Conservation (phyloP, 2,113 vertebrate species). For the Anguilla japonica region DNA sequence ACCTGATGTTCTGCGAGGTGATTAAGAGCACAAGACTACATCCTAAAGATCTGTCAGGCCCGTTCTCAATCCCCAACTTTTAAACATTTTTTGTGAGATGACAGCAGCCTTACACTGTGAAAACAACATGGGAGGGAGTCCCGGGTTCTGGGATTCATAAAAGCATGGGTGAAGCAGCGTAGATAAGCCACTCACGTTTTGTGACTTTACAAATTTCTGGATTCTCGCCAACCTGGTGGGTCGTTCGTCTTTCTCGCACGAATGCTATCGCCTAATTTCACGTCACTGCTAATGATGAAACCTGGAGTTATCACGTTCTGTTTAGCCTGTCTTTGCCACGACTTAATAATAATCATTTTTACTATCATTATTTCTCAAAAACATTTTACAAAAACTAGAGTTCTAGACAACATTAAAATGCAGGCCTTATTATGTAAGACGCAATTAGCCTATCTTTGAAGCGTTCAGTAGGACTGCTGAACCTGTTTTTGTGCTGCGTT, state of each 20-base stretch:
- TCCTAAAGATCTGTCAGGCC: neutral
- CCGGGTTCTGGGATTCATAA: neutral
- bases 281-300: neutral
- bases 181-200: neutral
- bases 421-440: neutral
- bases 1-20: neutral
- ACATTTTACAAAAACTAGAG: neutral
- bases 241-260: neutral
- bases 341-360: no score
- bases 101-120: neutral
- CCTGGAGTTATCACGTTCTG: neutral
- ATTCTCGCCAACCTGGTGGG: neutral
- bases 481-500: neutral
- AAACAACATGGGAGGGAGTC: neutral
- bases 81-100: neutral
- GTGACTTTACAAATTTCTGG: neutral
- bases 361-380: neutral
- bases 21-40: neutral
- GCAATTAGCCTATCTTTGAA: neutral
- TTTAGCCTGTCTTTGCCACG: no score
- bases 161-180: neutral
- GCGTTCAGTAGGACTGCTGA: neutral
- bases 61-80: neutral
- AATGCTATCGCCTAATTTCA: neutral
- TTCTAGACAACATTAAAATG: neutral